Base-by-base conservation (phyloP, 1,140 invertebrate genomes). In the Caenorhabditis remanei region DNA sequence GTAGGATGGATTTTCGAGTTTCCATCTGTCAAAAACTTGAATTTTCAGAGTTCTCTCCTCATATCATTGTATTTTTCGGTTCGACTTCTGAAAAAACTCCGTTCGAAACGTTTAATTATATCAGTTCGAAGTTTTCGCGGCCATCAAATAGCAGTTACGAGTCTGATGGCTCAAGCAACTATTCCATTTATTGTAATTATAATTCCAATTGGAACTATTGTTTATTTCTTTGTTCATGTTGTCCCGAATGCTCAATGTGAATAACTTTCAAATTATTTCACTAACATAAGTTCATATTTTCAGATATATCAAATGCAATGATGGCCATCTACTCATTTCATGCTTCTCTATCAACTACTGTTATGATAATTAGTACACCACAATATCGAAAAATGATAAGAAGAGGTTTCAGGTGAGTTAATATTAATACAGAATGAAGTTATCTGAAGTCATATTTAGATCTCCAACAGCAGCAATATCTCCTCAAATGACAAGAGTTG, bases 261-360 rank as follows among this genome's bases (percentile, higher is more conserved):
- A 40, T 19, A 4, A 43, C 7, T 46, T 71, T 43, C 19, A 4
- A 46, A 71, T n/a, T 5, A 43, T 5, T 16, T 7, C 14, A 32
- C 16, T 24, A n/a, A 14, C 1, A 43, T 14, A 1, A 16, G 19
- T 43, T 9, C 4, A 5, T 9, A 19, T 0, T 71, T 71, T 19
- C 14, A 71, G 65, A 43, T 11, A 71, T 71, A 43, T 71, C 65
- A 9, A 71, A 71, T 16, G 46, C 19, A 43, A 71, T 71, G 65
- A 71, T 71, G 65, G 65, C 65, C 14, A 46, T 71, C 11, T 71
- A 71, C n/a, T 71, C 65, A 43, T 71, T 43, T n/a, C 65, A 71
- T 71, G 16, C 65, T 14, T 71, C 65, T 43, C 41, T 71, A 11
- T 71, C 65, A 6, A 71, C 65, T 8, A 13, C 41, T n/a, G 65